A percentile compares a stretch with the other conserved stretches of the same genome.
These are phyloP conservation scores for Morone saxatilis DNA, from an alignment of 2,113 vertebrate species.

Conservation along the genomic window DNA sequence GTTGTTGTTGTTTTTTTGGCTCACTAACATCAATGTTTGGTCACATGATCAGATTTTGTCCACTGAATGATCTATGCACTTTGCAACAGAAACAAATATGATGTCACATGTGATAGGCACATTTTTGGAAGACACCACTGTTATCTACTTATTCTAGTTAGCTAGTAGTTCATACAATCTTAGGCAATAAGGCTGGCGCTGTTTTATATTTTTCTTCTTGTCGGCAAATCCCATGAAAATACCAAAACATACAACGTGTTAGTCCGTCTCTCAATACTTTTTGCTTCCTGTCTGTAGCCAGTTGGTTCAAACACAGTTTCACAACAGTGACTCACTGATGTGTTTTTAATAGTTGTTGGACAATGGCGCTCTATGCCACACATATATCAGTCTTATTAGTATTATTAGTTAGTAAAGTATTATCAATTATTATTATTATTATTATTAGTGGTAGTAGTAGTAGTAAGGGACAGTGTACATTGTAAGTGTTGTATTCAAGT, in stretches of 20 bases:
- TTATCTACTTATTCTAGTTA: slow-evolving; percentile 55
- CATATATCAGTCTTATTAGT: too few species aligned
- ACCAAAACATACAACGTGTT: slow-evolving; percentile 22
- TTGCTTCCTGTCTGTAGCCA: slow-evolving; percentile 23
- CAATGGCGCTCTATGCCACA: too few species aligned
- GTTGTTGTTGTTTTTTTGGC: too few species aligned
- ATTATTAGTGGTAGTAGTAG: slow-evolving; percentile 11
- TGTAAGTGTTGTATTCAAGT: slow-evolving; percentile 6
- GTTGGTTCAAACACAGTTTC: not conserved
- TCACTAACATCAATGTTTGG: not conserved
- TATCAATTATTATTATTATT: not conserved
- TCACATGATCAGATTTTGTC: slow-evolving; percentile 54
- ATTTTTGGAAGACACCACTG: slow-evolving; percentile 61
- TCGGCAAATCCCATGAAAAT: slow-evolving; percentile 49
- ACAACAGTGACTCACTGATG: too few species aligned
- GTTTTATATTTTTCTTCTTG: slow-evolving; percentile 24
- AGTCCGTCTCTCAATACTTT: slow-evolving; percentile 4
- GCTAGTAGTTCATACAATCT: slow-evolving; percentile 38
- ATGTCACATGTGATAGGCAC: slow-evolving; percentile 71
- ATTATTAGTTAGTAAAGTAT: not conserved
- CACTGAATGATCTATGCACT: slow-evolving; percentile 79
- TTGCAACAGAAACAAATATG: slow-evolving; percentile 71
- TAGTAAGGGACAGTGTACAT: slow-evolving; percentile 37
- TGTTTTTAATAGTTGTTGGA: too few species aligned
- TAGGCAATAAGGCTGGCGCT: slow-evolving; percentile 41